These are phyloP conservation scores for Ammospiza maritima DNA, from an alignment of 2,797 vertebrate species.

Conservation along the genomic window DNA sequence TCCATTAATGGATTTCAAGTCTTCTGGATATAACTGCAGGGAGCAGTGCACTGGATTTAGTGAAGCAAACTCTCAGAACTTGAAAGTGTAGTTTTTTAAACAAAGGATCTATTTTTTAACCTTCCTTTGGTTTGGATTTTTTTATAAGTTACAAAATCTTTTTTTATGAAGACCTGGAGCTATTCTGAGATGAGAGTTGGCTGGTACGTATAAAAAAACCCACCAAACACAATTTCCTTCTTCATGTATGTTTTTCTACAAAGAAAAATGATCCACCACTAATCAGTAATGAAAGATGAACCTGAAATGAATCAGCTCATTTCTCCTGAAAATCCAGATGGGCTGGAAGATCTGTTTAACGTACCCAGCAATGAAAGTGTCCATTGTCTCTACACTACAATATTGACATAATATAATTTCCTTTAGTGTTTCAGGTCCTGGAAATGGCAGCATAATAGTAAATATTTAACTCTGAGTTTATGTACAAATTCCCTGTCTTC, in stretches of 20 bases:
- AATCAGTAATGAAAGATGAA: slow-evolving; percentile 19
- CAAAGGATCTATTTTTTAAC: neutral
- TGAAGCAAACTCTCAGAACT: neutral
- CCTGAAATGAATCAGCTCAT: neutral
- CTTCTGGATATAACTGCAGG: neutral
- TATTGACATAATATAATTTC: slow-evolving; percentile 24
- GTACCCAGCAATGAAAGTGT: neutral
- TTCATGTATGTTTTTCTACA: neutral
- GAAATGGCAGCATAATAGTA: neutral
- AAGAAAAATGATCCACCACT: neutral
- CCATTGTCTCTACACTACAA: neutral
- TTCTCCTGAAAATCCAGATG: slow-evolving; percentile 14
- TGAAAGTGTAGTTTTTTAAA: neutral
- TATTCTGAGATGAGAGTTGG: neutral
- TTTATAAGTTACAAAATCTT: neutral
- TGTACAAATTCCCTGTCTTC: neutral
- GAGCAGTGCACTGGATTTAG: neutral
- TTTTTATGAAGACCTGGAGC: neutral
- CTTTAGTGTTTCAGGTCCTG: neutral
- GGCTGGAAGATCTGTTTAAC: slow-evolving; percentile 24
- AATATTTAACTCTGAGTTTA: neutral
- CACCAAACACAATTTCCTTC: neutral
- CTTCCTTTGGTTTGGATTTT: fast-evolving
- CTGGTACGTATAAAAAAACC: neutral
- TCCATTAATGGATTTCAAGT: neutral